A percentile compares a stretch with the other conserved stretches of the same genome.
Evolutionary conservation across 1,140 invertebrate genomes (phyloP).

Genomic region (Penaeus indicus): DNA sequence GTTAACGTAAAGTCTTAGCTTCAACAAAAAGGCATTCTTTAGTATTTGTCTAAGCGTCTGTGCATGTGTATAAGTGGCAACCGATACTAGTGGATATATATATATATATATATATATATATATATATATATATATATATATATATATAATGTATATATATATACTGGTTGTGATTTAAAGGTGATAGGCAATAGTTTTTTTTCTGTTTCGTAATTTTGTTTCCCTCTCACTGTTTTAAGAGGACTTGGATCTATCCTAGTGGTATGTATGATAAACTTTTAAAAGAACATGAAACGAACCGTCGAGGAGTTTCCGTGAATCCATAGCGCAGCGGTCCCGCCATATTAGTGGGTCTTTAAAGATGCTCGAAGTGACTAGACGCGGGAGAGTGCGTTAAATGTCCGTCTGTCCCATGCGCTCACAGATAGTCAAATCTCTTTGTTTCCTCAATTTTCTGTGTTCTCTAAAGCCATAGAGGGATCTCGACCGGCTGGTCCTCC

Average conservation of each 20-base stretch:
- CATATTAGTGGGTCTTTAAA: too few species aligned
- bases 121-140: constrained; percentile 43
- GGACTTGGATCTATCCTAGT: neutral
- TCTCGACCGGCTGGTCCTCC: neutral
- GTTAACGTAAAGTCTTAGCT: neutral
- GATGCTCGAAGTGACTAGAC: neutral
- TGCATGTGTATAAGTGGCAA: neutral
- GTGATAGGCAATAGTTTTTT: neutral
- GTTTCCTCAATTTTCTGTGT: neutral
- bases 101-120: constrained; percentile 40
- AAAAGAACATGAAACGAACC: too few species aligned
- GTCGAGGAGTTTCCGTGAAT: too few species aligned
- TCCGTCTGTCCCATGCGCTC: neutral
- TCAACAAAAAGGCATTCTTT: neutral
- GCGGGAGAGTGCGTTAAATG: neutral
- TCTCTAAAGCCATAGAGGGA: constrained; percentile 33
- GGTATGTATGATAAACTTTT: too few species aligned
- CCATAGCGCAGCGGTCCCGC: too few species aligned
- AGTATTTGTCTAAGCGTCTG: neutral
- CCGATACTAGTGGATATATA: neutral
- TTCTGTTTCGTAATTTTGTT: too few species aligned
- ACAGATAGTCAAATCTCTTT: neutral
- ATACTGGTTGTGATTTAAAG: neutral
- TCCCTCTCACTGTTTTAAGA: neutral
- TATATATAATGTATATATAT: constrained; percentile 23